These are phyloP conservation scores for Gobio gobio DNA, from an alignment of 2,113 vertebrate species.

Conservation along the genomic window DNA sequence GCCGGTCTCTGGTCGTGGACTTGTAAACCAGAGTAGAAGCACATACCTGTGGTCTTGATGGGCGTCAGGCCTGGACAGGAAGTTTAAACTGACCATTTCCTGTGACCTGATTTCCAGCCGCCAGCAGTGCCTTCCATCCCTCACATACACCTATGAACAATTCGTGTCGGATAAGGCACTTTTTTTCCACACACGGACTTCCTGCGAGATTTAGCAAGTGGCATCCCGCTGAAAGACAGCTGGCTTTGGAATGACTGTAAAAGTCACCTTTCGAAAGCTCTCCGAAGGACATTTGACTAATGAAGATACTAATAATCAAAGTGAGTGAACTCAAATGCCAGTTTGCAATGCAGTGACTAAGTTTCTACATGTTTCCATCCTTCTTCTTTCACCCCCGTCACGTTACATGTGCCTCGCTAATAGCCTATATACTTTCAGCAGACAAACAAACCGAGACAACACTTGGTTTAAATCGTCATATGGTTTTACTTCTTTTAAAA, in stretches of 20 bases:
- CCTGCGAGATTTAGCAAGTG: not conserved
- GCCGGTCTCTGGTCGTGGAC: constrained; percentile 24
- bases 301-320: constrained; percentile 29
- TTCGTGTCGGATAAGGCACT: constrained; percentile 22
- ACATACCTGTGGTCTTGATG: constrained; percentile 33
- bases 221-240: not conserved
- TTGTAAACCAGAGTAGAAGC: constrained; percentile 10
- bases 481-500: constrained; percentile 15
- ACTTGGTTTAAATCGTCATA: not conserved
- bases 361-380: not conserved
- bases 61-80: constrained; percentile 37
- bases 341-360: constrained; percentile 34
- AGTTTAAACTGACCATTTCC: constrained; percentile 35
- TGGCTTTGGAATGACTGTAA: not conserved
- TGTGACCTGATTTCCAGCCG: not conserved
- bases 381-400: not conserved
- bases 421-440: not conserved
- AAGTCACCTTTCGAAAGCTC: not conserved
- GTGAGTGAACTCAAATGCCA: constrained; percentile 6
- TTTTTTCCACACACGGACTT: constrained; percentile 4
- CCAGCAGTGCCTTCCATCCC: constrained; percentile 26
- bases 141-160: constrained; percentile 14
- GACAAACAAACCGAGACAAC: not conserved
- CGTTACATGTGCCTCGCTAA: constrained; percentile 4
- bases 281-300: constrained; percentile 35